Conservation (phyloP, 1,140 invertebrate species). For the Ditylenchus dipsaci region DNA sequence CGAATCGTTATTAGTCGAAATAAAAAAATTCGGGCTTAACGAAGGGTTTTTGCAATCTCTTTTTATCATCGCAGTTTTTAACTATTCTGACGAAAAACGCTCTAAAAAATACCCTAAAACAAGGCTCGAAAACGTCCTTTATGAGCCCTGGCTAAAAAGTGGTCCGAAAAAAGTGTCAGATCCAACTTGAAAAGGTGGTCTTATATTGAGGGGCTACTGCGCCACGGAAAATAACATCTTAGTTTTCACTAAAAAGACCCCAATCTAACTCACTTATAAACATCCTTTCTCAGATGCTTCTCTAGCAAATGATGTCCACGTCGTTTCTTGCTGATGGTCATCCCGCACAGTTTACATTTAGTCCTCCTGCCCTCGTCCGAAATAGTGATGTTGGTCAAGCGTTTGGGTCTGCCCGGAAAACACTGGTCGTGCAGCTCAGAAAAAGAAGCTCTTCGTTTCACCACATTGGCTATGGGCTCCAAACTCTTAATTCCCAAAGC, state of each 20-base stretch:
- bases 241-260: not conserved
- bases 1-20: too few relatives aligned
- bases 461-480: constrained; percentile 50
- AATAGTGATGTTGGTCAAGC: constrained; percentile 50
- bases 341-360: constrained; percentile 43
- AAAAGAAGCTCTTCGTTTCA: constrained; percentile 41
- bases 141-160: too few relatives aligned
- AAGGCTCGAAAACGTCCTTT: too few relatives aligned
- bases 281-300: constrained; percentile 28
- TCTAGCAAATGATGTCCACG: constrained; percentile 31
- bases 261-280: constrained; percentile 14
- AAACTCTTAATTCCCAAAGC: constrained; percentile 29
- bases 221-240: not conserved
- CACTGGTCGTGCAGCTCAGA: constrained; percentile 48
- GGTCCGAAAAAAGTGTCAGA: too few relatives aligned
- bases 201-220: too few relatives aligned
- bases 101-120: too few relatives aligned
- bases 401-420: constrained; percentile 49
- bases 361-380: constrained; percentile 46
- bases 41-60: too few relatives aligned
- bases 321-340: constrained; percentile 35
- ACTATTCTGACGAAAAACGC: too few relatives aligned
- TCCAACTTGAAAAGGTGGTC: too few relatives aligned
- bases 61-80: too few relatives aligned
- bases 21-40: too few relatives aligned